Conservation (phyloP, 2,797 vertebrate species). For the Merluccius polli region DNA sequence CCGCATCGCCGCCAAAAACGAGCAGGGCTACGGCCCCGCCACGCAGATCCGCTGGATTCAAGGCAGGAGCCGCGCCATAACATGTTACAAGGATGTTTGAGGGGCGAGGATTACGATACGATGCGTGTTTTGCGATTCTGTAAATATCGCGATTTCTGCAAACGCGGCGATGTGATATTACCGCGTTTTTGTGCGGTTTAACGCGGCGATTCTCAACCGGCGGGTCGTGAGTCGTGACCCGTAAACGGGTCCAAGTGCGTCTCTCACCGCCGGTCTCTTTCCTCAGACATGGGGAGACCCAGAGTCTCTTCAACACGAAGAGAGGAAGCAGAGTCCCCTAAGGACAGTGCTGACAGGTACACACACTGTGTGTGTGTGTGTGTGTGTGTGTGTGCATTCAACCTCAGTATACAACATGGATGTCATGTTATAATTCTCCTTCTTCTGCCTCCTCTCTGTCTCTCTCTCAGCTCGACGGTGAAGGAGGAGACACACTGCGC, state of each 20-base stretch:
- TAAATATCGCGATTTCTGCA: too few relatives aligned
- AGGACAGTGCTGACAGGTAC: constrained; percentile 63
- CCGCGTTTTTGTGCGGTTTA: too few relatives aligned
- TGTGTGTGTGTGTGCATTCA: not conserved
- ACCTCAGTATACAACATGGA: not conserved
- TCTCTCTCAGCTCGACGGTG: not conserved
- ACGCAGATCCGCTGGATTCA: constrained; percentile 99
- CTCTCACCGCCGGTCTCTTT: not conserved
- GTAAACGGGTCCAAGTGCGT: too few relatives aligned
- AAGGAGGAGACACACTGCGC: not conserved
- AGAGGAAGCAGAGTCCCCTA: constrained; percentile 47
- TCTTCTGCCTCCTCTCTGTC: not conserved
- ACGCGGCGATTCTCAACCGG: too few relatives aligned
- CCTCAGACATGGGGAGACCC: constrained; percentile 60
- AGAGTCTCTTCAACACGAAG: constrained; percentile 46
- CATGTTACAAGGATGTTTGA: not conserved
- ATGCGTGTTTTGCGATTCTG: too few relatives aligned
- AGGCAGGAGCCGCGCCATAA: constrained; percentile 74
- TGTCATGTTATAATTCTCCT: not conserved
- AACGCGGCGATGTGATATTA: too few relatives aligned
- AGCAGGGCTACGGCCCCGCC: constrained; percentile 94
- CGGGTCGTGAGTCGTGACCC: too few relatives aligned
- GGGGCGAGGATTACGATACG: not conserved
- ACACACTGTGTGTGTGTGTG: not conserved
- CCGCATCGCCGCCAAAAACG: constrained; percentile 96